Percentiles rank a stretch among this genome's conserved stretches.
These are phyloP conservation scores for Drosophila borborema DNA, from an alignment of 2,888 invertebrate species.

Conservation along the genomic window DNA sequence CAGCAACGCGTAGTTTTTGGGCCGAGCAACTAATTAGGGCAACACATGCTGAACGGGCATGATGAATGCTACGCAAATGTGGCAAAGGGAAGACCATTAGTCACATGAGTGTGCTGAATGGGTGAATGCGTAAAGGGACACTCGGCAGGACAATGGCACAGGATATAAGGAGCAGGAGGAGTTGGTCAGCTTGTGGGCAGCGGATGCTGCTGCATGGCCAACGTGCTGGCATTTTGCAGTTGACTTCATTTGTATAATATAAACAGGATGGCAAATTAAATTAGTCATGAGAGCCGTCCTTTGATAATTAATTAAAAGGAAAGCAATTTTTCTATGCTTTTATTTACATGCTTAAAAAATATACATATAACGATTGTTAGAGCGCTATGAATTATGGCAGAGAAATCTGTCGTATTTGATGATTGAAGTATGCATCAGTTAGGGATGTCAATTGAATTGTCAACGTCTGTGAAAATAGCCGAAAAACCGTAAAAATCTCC, in stretches of 20 bases:
- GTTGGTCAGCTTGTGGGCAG: slow-evolving; percentile 19
- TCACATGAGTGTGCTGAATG: slow-evolving; percentile 45
- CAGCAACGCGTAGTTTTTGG: slow-evolving; percentile 14
- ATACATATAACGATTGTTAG: neutral
- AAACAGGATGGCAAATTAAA: slow-evolving; percentile 21
- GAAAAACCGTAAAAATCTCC: neutral
- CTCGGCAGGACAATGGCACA: slow-evolving; percentile 12
- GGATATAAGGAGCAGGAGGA: slow-evolving; percentile 1
- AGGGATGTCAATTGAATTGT: slow-evolving; percentile 28
- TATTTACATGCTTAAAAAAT: too few species aligned
- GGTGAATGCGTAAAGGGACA: slow-evolving; percentile 11
- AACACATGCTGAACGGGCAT: slow-evolving; percentile 65
- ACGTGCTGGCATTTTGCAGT: slow-evolving; percentile 17
- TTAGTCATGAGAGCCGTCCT: slow-evolving; percentile 15
- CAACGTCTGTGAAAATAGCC: slow-evolving; percentile 32
- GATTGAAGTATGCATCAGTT: neutral
- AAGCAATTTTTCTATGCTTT: neutral
- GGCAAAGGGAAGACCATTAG: slow-evolving; percentile 56
- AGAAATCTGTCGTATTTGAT: neutral
- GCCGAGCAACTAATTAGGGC: slow-evolving; percentile 62
- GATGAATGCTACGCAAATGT: slow-evolving; percentile 66
- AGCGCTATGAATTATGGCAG: neutral
- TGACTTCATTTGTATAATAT: slow-evolving; percentile 14
- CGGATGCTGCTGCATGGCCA: slow-evolving; percentile 26
- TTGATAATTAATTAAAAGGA: slow-evolving; percentile 14